These are phyloP conservation scores for Neoniphon sammara DNA, from an alignment of 2,797 vertebrate genomes.

Conservation along the genomic window DNA sequence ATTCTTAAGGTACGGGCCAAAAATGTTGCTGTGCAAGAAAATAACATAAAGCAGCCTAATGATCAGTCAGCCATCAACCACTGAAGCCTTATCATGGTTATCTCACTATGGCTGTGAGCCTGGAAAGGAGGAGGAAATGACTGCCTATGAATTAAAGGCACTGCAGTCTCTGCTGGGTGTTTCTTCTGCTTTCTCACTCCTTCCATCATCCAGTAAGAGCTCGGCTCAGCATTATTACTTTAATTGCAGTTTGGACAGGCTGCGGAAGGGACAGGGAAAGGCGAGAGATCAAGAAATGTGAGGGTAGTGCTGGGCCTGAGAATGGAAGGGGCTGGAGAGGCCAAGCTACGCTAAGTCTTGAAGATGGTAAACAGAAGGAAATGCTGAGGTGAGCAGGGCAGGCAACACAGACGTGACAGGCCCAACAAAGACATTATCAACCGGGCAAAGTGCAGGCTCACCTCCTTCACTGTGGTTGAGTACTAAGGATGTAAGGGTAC, in stretches of 20 bases:
- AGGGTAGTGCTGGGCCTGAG: slow-evolving; percentile 6
- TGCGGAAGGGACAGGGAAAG: slow-evolving; percentile 26
- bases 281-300: slow-evolving; percentile 1
- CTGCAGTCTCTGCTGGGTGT: slow-evolving; percentile 15
- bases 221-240: slow-evolving; percentile 25
- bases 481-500: slow-evolving; percentile 15
- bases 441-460: slow-evolving; percentile 31
- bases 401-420: slow-evolving; percentile 36
- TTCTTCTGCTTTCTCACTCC: slow-evolving; percentile 12
- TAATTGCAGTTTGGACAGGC: slow-evolving; percentile 17
- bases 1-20: slow-evolving; percentile 28
- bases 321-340: slow-evolving; percentile 22
- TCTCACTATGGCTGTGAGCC: slow-evolving; percentile 5
- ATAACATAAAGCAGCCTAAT: slow-evolving; percentile 37
- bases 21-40: slow-evolving; percentile 35
- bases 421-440: slow-evolving; percentile 49
- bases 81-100: slow-evolving; percentile 37
- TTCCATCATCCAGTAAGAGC: slow-evolving; percentile 11
- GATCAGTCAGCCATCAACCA: slow-evolving; percentile 6
- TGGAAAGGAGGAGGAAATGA: not conserved
- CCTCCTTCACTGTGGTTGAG: slow-evolving; percentile 44
- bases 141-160: slow-evolving; percentile 24
- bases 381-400: slow-evolving; percentile 45
- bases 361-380: slow-evolving; percentile 47
- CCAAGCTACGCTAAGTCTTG: slow-evolving; percentile 24